Evolutionary conservation across 1,140 invertebrate genomes (phyloP), one percentile per base, ranked within the genome.

Genomic region (Acromyrmex echinatior): DNA sequence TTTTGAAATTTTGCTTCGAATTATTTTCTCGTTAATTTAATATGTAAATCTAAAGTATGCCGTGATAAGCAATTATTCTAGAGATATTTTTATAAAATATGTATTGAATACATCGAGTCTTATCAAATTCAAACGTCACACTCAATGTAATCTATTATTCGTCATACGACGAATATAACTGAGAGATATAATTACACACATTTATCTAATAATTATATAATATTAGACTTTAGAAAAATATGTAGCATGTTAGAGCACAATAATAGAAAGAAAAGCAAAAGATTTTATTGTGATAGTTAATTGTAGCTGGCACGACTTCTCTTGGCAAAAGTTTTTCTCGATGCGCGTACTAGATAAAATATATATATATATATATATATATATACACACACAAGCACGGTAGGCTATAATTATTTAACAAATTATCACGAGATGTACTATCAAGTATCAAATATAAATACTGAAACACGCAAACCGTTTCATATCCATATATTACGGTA

Each of bases 381-480:
- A 25, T 25, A 25, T 25, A 25, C 25, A 25, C 25, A 25, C 25
- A 25, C 25, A 25, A 25, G 25, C 68, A 68, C 53, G 25, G 56
- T 31, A 74, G 56, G 25, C 39, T 9, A 25, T 62, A 49, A 84
- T 76, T 62, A 74, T 84, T 76, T 31, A 62, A 60, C 35, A 58
- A 71, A 76, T 63, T 51, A 73, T 70, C 28, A 12, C 60, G n/a
- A 49, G 7, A 84, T 9, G 14, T 39, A 49, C 28, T 74, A 74
- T 35, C 70, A 60, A 21, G 21, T 35, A 58, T n/a, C 51, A 49
- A 76, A 76, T 58, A 60, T 49, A 74, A 60, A 62, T 39, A 76
- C 1, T 25, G 18, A 18, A 58, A 4, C 79, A 81, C 21, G 53
- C 79, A 21, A 49, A 7, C 6, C 12, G 80, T 7, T 62, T 74